These are phyloP conservation scores for Galago senegalensis DNA, from an alignment of 2,797 vertebrate species.

Conservation along the genomic window DNA sequence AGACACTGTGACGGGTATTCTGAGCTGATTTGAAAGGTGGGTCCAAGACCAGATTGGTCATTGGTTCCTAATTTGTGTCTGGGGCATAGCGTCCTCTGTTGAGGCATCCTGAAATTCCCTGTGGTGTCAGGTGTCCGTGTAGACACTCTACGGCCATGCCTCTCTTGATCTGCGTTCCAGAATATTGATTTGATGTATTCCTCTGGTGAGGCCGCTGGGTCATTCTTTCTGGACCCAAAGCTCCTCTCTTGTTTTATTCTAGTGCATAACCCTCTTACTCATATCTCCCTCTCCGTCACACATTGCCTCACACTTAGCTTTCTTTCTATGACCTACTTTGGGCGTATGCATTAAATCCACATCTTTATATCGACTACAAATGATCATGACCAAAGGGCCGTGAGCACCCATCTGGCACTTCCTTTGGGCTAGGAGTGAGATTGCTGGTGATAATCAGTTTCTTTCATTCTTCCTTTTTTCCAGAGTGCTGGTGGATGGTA, in stretches of 20 bases:
- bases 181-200: background rate
- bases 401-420: too few species aligned
- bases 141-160: fast-evolving
- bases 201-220: fast-evolving
- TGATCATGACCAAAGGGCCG: fast-evolving
- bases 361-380: fast-evolving
- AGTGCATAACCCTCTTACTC: fast-evolving
- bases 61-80: too few species aligned
- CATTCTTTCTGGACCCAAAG: background rate
- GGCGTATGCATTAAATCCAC: fast-evolving
- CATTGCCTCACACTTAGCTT: fast-evolving
- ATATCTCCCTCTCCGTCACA: fast-evolving
- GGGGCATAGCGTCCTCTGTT: fast-evolving
- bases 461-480: background rate
- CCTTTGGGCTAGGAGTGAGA: fast-evolving
- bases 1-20: fast-evolving
- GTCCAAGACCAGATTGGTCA: too few species aligned
- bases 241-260: too few species aligned
- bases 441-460: fast-evolving
- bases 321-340: fast-evolving
- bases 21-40: background rate
- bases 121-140: fast-evolving
- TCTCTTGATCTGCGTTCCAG: background rate
- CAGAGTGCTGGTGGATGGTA: fast-evolving
- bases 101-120: fast-evolving